phyloP scores from a whole-genome alignment of 2,113 vertebrate genomes.

The Eudyptes chrysolophus region DNA sequence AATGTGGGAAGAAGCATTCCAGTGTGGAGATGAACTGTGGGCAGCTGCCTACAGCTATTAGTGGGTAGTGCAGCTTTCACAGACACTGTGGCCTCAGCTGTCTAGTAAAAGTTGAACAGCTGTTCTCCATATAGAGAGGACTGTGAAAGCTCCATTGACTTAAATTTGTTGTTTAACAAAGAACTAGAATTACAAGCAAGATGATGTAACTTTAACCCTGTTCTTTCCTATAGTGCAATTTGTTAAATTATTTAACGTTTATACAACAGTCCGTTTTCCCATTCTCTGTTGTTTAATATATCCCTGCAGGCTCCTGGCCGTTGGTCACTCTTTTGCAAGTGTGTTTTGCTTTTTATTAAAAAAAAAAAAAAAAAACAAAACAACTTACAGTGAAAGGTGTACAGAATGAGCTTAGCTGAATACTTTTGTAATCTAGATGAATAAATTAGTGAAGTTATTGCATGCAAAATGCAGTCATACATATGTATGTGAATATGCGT shows the following conservation, averaged over 20 bases:
- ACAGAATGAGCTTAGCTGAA: neutral
- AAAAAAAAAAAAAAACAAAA: no score
- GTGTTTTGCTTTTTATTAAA: neutral
- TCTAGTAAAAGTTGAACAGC: slow-evolving; percentile 90
- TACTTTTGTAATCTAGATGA: neutral
- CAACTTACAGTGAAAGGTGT: neutral
- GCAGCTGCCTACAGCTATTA: slow-evolving; percentile 83
- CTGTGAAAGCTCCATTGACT: slow-evolving; percentile 85
- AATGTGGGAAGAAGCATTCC: slow-evolving; percentile 53
- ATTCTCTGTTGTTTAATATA: neutral
- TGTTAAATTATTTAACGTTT: slow-evolving; percentile 45
- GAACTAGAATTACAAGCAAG: slow-evolving; percentile 72
- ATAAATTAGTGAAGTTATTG: neutral
- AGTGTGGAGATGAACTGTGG: slow-evolving; percentile 74
- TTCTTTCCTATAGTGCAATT: slow-evolving; percentile 31
- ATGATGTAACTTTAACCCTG: slow-evolving; percentile 73
- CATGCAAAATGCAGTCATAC: neutral
- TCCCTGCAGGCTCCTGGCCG: neutral
- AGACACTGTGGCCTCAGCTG: slow-evolving; percentile 86
- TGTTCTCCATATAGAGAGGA: slow-evolving; percentile 80
- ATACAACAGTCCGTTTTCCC: neutral
- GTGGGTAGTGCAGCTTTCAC: slow-evolving; percentile 72
- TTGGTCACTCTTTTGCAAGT: neutral
- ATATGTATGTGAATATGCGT: neutral
- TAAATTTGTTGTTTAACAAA: slow-evolving; percentile 77